phyloP scores from a whole-genome alignment of 2,113 vertebrate species.

The Tinamus guttatus region DNA sequence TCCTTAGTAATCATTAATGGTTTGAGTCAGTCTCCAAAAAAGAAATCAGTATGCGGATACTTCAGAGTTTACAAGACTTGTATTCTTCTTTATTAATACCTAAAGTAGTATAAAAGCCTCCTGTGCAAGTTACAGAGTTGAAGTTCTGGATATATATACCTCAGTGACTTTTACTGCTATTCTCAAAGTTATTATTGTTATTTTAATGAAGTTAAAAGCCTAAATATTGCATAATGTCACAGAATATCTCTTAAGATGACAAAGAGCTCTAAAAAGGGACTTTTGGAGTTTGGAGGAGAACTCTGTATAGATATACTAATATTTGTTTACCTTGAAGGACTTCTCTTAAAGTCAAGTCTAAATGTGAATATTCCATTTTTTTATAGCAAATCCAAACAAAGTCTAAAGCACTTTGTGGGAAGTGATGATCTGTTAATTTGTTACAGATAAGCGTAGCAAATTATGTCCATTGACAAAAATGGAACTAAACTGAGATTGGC shows the following conservation, averaged over 20 bases:
- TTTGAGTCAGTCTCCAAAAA: background rate
- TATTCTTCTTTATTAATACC: background rate
- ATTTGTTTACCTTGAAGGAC: background rate
- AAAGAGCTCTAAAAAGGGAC: background rate
- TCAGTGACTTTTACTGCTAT: background rate
- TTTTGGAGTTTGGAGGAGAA: background rate
- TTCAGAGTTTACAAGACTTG: background rate
- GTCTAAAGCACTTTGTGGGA: background rate
- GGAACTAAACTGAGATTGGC: background rate
- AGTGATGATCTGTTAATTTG: background rate
- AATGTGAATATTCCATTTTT: background rate
- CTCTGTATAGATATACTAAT: background rate
- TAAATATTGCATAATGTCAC: background rate
- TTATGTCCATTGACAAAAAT: background rate
- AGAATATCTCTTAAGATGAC: background rate
- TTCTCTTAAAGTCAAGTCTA: background rate
- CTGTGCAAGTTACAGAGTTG: background rate
- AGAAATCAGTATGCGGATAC: background rate
- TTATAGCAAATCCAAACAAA: background rate
- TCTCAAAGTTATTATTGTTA: background rate
- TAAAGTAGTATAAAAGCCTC: background rate
- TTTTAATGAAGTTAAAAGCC: background rate
- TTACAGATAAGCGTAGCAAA: background rate
- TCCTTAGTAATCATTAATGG: background rate
- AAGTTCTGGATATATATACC: background rate